Base-by-base conservation (phyloP, 2,888 invertebrate genomes). In the Drosophila flavopinicola region DNA sequence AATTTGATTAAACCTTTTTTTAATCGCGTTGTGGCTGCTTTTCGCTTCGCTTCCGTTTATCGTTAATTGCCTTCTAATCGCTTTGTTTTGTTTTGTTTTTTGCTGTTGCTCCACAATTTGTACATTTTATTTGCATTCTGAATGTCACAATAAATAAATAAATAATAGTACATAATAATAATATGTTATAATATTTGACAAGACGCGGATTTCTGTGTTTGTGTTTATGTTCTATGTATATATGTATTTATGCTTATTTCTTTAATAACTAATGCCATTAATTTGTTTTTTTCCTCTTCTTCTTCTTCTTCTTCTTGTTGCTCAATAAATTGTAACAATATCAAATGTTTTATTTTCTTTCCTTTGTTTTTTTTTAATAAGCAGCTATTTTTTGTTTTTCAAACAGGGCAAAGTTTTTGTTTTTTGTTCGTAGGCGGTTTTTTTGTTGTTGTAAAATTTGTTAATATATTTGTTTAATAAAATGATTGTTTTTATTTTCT, bases 1-100 rank as follows among this genome's bases (percentile, higher is more conserved):
- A 87, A 87, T 87, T 87, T 66, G 39, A 84, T 87, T 87, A 82
- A 87, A 83, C 87, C n/a, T n/a, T 70, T 85, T 67, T 71, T 51
- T 63, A 59, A 57, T 78, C 49, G 53, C 57, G 64, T 66, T 67
- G 63, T 66, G 56, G 57, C 58, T 53, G 63, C 20, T 3, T 20
- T 20, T 20, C 51, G 63, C 20, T 3, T 20, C 4, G 2, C 51
- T 20, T 68, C 15, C 13, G 20, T 13, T 32, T 41, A 38, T 9
- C 38, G n/a, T 54, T 35, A 32, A 37, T 44, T 23, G 33, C 11
- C 3, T 17, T 11, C 20, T 20, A 20, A 20, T n/a, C 1, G 10
- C n/a, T 49, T 49, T 6, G 15, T 25, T 27, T 44, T 30, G 29
- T 38, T 56, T 42, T 30, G 3, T 17, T 39, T 63, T 58, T 73